phyloP scores from a whole-genome alignment of 2,888 invertebrate species.

The Vannuccia rotundouncinata region DNA sequence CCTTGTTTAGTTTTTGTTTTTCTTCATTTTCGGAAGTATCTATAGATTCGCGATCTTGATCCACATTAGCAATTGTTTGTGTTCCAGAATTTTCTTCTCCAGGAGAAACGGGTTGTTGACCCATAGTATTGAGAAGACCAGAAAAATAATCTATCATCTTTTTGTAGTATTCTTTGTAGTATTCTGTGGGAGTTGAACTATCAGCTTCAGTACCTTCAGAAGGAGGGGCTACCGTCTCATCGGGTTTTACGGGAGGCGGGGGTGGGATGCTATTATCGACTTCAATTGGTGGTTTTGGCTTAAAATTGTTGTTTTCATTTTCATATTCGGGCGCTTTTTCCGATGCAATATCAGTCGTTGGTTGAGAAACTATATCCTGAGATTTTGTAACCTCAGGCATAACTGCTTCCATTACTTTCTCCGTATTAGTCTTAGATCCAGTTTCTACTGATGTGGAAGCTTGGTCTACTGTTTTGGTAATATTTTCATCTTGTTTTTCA shows the following conservation, averaged over 20 bases:
- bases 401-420: background rate
- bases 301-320: background rate
- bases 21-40: background rate
- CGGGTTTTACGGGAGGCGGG: background rate
- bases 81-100: background rate
- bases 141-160: constrained; percentile 12
- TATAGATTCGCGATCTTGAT: background rate
- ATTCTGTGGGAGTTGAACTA: background rate
- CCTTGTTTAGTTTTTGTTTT: background rate
- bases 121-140: constrained; percentile 3
- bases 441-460: background rate
- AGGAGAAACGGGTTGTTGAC: background rate
- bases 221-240: background rate
- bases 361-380: too few relatives aligned
- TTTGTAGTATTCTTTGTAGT: constrained; percentile 1
- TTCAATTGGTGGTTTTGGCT: background rate
- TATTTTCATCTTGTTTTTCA: background rate
- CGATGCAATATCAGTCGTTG: background rate
- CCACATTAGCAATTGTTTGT: background rate
- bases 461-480: background rate
- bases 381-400: too few relatives aligned
- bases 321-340: background rate
- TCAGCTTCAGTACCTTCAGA: background rate
- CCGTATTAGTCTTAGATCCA: background rate
- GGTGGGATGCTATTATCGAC: too few relatives aligned